phyloP scores from a whole-genome alignment of 92 coral and sea anemone genomes.

The Scolanthus callimorphus region DNA sequence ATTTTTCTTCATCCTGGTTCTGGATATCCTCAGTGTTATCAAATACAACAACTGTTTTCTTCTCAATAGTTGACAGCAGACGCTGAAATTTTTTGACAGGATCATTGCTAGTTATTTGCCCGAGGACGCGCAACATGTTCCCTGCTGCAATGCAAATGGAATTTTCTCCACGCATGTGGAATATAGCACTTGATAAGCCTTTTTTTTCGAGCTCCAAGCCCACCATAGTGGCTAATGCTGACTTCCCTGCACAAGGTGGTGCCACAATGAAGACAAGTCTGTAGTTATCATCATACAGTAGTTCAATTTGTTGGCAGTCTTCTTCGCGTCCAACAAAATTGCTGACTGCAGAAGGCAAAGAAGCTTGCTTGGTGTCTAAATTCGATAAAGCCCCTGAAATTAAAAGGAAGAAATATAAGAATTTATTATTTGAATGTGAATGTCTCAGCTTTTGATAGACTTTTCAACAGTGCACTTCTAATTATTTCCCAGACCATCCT shows the following conservation, averaged over 20 bases:
- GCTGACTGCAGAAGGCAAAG: conserved; percentile 15
- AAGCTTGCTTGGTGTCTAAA: background rate
- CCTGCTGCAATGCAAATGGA: conserved; percentile 29
- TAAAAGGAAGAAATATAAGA: no score
- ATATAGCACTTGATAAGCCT: conserved; percentile 28
- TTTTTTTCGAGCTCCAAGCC: conserved; percentile 36
- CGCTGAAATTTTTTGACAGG: conserved; percentile 29
- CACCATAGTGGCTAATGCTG: conserved; percentile 25
- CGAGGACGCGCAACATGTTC: conserved; percentile 19
- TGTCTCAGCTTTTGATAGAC: no score
- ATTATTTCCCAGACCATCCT: no score
- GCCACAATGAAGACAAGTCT: conserved; percentile 37
- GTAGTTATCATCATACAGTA: background rate
- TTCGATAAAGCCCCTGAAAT: no score
- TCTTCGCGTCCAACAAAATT: conserved; percentile 60
- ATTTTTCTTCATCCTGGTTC: conserved; percentile 17
- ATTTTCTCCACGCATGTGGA: conserved; percentile 15
- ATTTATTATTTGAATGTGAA: no score
- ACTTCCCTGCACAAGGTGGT: conserved; percentile 74
- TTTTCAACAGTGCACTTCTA: no score
- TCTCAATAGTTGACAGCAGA: conserved; percentile 4
- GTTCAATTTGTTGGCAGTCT: conserved; percentile 13
- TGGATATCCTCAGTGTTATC: conserved; percentile 83
- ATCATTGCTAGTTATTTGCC: conserved; percentile 10
- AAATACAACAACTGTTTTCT: conserved; percentile 40